Conservation (phyloP, 2,888 invertebrate genomes). For the Abrostola triplasia region DNA sequence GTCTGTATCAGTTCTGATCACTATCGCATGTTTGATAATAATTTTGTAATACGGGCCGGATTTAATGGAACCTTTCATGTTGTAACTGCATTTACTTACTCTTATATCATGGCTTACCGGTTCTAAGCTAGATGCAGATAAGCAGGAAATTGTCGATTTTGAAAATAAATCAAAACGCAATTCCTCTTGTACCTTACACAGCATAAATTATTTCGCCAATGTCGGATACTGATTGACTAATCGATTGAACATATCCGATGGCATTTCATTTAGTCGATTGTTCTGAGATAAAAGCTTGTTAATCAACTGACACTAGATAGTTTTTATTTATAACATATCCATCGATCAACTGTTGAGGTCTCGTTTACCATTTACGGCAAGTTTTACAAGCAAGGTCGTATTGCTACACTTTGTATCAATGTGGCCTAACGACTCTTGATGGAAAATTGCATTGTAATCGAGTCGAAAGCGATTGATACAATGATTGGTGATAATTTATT, state of each 20-base stretch:
- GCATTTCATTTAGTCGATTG: conserved; percentile 20
- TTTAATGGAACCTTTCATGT: conserved; percentile 41
- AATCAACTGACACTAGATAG: conserved; percentile 10
- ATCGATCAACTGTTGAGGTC: conserved; percentile 32
- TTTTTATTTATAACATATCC: conserved; percentile 33
- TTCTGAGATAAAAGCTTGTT: conserved; percentile 27
- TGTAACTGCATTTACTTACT: conserved; percentile 43
- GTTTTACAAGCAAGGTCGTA: conserved; percentile 37
- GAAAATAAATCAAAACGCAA: conserved; percentile 37
- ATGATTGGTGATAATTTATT: conserved; percentile 18
- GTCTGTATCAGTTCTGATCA: conserved; percentile 18
- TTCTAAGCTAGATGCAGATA: conserved; percentile 21
- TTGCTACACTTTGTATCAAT: conserved; percentile 29
- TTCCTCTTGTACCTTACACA: conserved; percentile 9
- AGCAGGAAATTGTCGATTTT: conserved; percentile 44
- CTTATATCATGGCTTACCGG: conserved; percentile 52
- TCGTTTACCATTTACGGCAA: conserved; percentile 34
- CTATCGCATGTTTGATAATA: conserved; percentile 22
- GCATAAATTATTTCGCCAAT: conserved; percentile 33
- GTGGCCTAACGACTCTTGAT: conserved; percentile 21
- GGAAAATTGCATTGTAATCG: conserved; percentile 22
- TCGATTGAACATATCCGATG: conserved; percentile 36
- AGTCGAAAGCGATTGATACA: conserved; percentile 18
- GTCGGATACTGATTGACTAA: conserved; percentile 23
- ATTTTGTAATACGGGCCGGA: conserved; percentile 44